A percentile compares a stretch with the other conserved stretches of the same genome.
phyloP scores from a whole-genome alignment of 2,888 invertebrate species.

The Agapostemon virescens region DNA sequence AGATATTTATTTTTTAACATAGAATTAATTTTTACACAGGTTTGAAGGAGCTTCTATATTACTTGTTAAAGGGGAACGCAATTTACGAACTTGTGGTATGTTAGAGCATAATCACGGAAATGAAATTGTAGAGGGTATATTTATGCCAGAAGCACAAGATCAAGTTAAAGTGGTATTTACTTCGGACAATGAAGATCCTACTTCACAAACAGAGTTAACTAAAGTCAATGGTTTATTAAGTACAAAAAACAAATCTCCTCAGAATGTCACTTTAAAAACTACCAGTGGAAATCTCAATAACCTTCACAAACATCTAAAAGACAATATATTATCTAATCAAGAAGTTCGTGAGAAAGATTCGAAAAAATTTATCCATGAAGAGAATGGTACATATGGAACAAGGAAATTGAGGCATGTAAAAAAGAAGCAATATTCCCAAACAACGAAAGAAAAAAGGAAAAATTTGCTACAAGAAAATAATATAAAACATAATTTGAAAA shows the following conservation, averaged over 20 bases:
- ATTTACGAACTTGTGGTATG: slow-evolving; percentile 89
- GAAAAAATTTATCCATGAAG: slow-evolving; percentile 42
- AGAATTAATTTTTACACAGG: slow-evolving; percentile 58
- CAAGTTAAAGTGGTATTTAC: slow-evolving; percentile 84
- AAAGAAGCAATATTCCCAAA: slow-evolving; percentile 56
- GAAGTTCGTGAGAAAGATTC: slow-evolving; percentile 33
- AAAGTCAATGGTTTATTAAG: background rate
- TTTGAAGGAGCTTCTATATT: slow-evolving; percentile 88
- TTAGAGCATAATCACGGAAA: slow-evolving; percentile 86
- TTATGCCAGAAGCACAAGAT: slow-evolving; percentile 82
- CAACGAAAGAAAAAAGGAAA: slow-evolving; percentile 61
- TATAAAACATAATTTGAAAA: slow-evolving; percentile 9
- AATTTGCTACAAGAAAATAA: slow-evolving; percentile 16
- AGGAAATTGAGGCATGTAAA: slow-evolving; percentile 67
- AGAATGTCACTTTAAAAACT: background rate
- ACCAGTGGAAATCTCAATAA: background rate
- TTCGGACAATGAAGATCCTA: slow-evolving; percentile 82
- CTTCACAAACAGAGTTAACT: slow-evolving; percentile 64
- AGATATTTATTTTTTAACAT: background rate
- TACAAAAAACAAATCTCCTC: background rate
- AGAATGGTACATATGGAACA: slow-evolving; percentile 44
- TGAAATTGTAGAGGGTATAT: slow-evolving; percentile 81
- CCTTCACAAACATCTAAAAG: background rate
- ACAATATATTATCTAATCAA: background rate
- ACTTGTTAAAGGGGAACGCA: slow-evolving; percentile 90